phyloP scores from a whole-genome alignment of 2,113 vertebrate genomes.

The Mirza zaza region DNA sequence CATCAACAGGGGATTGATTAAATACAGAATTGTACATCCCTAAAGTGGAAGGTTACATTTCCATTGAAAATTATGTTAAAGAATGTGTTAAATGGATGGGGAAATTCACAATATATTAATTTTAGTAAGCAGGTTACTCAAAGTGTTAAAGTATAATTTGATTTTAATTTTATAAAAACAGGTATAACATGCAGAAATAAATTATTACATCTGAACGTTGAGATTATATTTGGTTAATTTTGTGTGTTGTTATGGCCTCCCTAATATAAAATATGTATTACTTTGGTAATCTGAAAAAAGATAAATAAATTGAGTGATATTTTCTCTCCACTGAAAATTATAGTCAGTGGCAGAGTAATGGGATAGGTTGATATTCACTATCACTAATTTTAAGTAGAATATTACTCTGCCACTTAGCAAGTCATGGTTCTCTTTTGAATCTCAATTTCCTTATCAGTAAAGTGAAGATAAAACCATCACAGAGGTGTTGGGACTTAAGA shows the following conservation, averaged over 20 bases:
- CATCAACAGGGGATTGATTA: background rate
- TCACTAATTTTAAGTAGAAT: background rate
- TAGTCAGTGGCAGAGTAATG: background rate
- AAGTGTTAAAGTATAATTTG: background rate
- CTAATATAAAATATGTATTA: background rate
- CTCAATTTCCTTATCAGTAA: background rate
- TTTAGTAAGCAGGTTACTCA: constrained; percentile 25
- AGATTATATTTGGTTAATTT: background rate
- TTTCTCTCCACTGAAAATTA: constrained; percentile 18
- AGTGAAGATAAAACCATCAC: background rate
- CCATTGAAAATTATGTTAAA: constrained; percentile 8
- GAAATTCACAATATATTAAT: background rate
- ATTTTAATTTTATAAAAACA: constrained; percentile 7
- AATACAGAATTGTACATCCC: background rate
- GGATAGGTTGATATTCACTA: background rate
- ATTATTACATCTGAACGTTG: background rate
- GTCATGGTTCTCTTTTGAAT: background rate
- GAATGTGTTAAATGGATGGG: background rate
- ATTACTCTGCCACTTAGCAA: background rate
- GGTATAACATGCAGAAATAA: background rate
- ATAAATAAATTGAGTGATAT: background rate
- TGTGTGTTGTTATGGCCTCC: background rate
- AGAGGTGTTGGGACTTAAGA: background rate
- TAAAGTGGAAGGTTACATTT: background rate
- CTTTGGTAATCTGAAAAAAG: background rate